Conservation (phyloP, 1,140 invertebrate genomes). For the Philaenus spumarius region DNA sequence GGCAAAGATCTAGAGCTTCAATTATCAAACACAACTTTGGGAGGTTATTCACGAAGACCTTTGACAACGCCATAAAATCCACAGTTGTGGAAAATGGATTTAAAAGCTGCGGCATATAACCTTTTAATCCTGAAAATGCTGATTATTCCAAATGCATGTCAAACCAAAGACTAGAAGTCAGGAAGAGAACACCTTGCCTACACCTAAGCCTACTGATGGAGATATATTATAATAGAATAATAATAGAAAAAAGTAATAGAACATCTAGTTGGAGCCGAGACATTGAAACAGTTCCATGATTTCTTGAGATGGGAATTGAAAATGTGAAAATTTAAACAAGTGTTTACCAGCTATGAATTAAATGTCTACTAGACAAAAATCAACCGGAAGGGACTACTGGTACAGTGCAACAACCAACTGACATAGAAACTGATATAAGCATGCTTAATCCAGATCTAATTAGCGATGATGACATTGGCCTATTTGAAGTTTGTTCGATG, state of each 20-base stretch:
- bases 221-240: too few relatives aligned
- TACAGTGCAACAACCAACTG: not conserved
- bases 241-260: constrained; percentile 6
- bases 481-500: not conserved
- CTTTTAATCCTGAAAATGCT: too few relatives aligned
- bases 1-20: too few relatives aligned
- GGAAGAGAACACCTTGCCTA: too few relatives aligned
- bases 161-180: too few relatives aligned
- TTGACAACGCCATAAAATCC: too few relatives aligned
- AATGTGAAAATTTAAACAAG: not conserved
- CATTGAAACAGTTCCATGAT: constrained; percentile 5
- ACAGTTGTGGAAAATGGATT: too few relatives aligned
- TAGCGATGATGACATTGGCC: not conserved
- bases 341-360: not conserved
- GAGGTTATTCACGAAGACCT: too few relatives aligned
- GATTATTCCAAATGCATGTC: too few relatives aligned
- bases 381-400: not conserved
- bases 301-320: not conserved
- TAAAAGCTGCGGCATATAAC: too few relatives aligned
- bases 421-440: not conserved
- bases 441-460: not conserved
- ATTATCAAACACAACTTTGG: too few relatives aligned
- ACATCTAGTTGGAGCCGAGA: constrained; percentile 2
- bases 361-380: not conserved
- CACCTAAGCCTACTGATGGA: too few relatives aligned